These are phyloP conservation scores for Bruchidius siliquastri DNA, from an alignment of 2,888 invertebrate genomes.

Conservation along the genomic window DNA sequence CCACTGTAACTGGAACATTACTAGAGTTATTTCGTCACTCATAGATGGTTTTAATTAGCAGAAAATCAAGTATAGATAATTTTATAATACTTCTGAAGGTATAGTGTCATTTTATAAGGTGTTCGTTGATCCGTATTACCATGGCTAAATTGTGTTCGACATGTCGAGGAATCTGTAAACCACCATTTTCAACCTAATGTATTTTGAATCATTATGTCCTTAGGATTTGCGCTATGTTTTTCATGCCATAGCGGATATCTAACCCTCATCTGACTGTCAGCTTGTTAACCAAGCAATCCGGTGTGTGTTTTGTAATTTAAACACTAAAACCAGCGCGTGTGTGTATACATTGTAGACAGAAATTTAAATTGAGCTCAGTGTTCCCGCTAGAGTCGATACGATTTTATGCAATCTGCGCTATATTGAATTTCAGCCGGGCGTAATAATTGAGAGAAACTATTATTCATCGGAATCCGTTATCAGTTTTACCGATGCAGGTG, in stretches of 20 bases:
- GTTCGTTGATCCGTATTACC: too few species aligned
- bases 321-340: not conserved
- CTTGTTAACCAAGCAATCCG: not conserved
- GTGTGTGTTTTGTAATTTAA: not conserved
- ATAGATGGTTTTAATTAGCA: too few species aligned
- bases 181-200: too few species aligned
- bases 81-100: too few species aligned
- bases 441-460: not conserved
- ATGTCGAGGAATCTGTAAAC: too few species aligned
- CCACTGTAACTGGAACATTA: too few species aligned
- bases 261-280: not conserved
- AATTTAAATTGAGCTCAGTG: not conserved
- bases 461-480: not conserved
- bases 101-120: too few species aligned
- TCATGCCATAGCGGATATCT: not conserved
- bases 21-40: too few species aligned
- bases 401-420: not conserved
- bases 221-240: too few species aligned
- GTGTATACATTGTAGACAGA: not conserved
- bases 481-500: not conserved
- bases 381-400: not conserved
- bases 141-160: too few species aligned
- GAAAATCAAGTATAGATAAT: too few species aligned
- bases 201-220: too few species aligned
- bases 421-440: not conserved